Evolutionary conservation across 2,113 vertebrate genomes (phyloP).

Genomic region (Seriola quinqueradiata): DNA sequence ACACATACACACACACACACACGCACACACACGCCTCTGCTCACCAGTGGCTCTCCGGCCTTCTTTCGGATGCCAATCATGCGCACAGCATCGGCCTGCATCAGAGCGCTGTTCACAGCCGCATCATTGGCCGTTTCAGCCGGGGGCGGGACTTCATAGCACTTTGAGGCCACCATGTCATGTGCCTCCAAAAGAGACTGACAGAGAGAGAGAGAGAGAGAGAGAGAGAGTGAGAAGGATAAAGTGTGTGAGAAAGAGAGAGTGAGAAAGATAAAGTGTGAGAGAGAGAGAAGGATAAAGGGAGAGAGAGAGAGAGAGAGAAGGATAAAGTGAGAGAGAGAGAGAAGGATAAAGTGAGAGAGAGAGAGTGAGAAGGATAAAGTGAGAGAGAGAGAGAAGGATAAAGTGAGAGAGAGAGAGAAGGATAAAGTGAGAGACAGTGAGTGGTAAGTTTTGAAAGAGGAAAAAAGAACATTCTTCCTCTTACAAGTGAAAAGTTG

Average conservation of each 20-base stretch:
- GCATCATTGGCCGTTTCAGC: conserved; percentile 89
- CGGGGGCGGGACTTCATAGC: conserved; percentile 92
- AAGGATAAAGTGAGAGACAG: neutral
- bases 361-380: too few species aligned
- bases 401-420: too few species aligned
- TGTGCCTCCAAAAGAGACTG: conserved; percentile 97
- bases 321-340: too few species aligned
- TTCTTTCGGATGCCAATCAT: conserved; percentile 99
- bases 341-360: too few species aligned
- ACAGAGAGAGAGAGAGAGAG: conserved; percentile 6
- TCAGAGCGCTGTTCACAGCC: conserved; percentile 85
- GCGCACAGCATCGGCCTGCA: conserved; percentile 96
- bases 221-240: neutral
- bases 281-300: neutral
- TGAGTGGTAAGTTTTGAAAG: neutral
- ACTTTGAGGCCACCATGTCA: conserved; percentile 97
- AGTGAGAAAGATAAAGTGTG: too few species aligned
- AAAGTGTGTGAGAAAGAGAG: neutral
- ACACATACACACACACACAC: too few species aligned
- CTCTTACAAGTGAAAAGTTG: neutral
- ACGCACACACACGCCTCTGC: conserved; percentile 29
- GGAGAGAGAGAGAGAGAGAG: neutral
- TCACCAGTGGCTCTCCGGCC: conserved; percentile 95
- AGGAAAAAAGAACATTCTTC: neutral
- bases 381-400: neutral